Percentiles rank a stretch among this genome's conserved stretches.
Evolutionary conservation across 2,888 invertebrate species (phyloP).

Genomic region (Orthosia cruda): DNA sequence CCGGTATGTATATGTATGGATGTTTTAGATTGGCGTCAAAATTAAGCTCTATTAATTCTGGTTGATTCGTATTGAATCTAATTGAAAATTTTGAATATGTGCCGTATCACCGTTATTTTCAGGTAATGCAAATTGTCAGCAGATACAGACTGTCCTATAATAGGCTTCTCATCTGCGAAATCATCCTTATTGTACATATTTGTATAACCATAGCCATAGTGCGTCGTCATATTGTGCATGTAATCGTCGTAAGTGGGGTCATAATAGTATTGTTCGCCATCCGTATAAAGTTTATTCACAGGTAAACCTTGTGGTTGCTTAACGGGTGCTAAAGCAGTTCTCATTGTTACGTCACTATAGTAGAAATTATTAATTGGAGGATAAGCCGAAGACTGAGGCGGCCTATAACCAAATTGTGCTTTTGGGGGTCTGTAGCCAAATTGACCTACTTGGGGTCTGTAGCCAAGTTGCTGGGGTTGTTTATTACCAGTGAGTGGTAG

Average conservation of each 20-base stretch:
- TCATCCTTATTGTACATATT: too few species aligned
- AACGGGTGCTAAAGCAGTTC: background rate
- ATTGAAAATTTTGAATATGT: background rate
- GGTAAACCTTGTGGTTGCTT: background rate
- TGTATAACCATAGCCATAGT: too few species aligned
- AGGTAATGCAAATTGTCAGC: background rate
- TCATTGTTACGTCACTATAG: background rate
- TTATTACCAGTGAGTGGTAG: background rate
- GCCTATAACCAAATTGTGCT: slow-evolving; percentile 2
- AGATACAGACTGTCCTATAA: background rate
- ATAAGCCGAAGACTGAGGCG: background rate
- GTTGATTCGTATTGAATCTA: background rate
- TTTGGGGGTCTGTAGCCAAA: too few species aligned
- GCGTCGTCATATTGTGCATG: background rate
- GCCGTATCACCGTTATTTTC: background rate
- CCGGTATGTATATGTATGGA: background rate
- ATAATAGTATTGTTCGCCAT: background rate
- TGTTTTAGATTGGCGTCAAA: slow-evolving; percentile 3
- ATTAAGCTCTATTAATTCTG: background rate
- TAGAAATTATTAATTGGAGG: background rate
- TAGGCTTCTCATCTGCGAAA: background rate
- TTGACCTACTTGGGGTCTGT: too few species aligned
- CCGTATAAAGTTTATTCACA: background rate
- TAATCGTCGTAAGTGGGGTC: background rate
- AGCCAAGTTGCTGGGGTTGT: too few species aligned